phyloP scores from a whole-genome alignment of 2,113 vertebrate genomes.

The Nymphicus hollandicus region DNA sequence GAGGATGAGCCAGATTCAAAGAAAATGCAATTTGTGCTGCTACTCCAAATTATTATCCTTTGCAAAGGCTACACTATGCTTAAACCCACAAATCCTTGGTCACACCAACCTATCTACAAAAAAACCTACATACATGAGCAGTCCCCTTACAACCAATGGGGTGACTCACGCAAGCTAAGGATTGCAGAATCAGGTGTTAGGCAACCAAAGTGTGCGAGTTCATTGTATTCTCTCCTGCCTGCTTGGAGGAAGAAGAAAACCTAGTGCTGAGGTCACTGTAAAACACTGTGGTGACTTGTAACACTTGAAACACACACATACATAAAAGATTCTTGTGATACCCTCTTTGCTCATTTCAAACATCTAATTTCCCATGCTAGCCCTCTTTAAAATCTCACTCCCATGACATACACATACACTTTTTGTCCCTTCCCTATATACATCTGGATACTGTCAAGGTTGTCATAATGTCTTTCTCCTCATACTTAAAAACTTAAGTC shows the following conservation, averaged over 20 bases:
- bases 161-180: not conserved
- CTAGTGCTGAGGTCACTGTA: constrained; percentile 3
- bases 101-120: not conserved
- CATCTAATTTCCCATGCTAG: not conserved
- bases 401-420: not conserved
- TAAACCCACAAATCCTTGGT: not conserved
- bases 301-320: not conserved
- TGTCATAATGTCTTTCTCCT: not conserved
- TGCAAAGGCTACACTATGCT: constrained; percentile 18
- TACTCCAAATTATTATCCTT: not conserved
- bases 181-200: not conserved
- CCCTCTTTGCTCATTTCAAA: not conserved
- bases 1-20: not conserved
- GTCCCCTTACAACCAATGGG: not conserved
- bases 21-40: constrained; percentile 10
- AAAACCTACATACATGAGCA: not conserved
- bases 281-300: not conserved
- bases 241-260: constrained; percentile 2
- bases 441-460: not conserved
- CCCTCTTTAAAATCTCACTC: not conserved
- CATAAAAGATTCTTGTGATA: not conserved
- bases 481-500: not conserved
- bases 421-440: not conserved
- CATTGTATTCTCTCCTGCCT: not conserved
- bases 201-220: not conserved